Base-by-base conservation (phyloP, 2,888 invertebrate genomes). In the Heteropelma amictum region DNA sequence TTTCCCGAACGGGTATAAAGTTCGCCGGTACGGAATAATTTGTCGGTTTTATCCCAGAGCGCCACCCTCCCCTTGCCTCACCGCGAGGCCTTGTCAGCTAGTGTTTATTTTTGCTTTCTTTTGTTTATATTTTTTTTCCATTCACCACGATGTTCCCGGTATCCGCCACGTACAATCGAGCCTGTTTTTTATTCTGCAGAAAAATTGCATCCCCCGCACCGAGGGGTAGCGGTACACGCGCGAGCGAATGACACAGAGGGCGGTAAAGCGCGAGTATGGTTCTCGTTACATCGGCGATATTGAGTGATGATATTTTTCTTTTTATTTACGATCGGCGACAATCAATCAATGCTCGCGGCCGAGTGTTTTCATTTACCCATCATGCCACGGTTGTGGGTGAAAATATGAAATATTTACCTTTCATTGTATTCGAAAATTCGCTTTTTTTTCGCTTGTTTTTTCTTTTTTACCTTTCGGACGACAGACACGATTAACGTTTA, bases 1-100 rank as follows among this genome's bases (percentile, higher is more conserved):
- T 83, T 82, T 70, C 76, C 79, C 77, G 79, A 47, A 75, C 74
- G 68, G 78, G 79, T 65, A 78, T 61, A 81, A 81, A 82, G 81
- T 84, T 83, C 65, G 78, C 73, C 70, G 77, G 80, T 76, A 82
- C 71, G 77, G 81, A 83, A 83, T 84, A 84, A 84, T 84, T 83
- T 82, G 83, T 82, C 82, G 79, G 82, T 79, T 76, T 67, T 69
- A 14, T 19, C 68, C 58, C 49, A 58, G 56, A 53, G 38, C 61
- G 12, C 40, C 73, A 74, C 65, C 71, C 71, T 64, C 76, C 61
- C 75, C 61, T 30, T n/a, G 35, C 49, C 65, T 54, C 58, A 30
- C 21, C 10, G n/a, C 42, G 17, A 28, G 56, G 38, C 56, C 60
- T 58, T 65, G 61, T 77, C 71, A 71, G 49, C 61, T 47, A 40